Evolutionary conservation across 2,113 vertebrate genomes (phyloP).

Genomic region (Syngnathoides biaculeatus): DNA sequence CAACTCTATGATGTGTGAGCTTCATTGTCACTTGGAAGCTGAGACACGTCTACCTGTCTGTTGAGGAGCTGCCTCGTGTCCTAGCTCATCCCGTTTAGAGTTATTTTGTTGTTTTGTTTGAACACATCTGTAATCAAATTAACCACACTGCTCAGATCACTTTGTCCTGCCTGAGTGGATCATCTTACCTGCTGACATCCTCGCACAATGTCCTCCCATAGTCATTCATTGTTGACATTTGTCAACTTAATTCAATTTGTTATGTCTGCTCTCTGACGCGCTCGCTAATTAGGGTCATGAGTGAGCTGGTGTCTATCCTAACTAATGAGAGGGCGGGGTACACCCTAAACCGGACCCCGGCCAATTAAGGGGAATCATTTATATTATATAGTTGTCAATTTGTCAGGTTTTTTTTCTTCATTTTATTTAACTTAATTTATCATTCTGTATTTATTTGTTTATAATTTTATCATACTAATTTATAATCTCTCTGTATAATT

Average conservation of each 20-base stretch:
- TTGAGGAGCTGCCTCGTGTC: constrained; percentile 8
- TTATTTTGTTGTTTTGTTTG: constrained; percentile 27
- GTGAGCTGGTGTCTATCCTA: no score
- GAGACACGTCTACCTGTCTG: constrained; percentile 16
- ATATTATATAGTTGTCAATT: no score
- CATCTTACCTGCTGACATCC: constrained; percentile 14
- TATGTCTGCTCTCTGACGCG: no score
- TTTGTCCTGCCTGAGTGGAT: constrained; percentile 2
- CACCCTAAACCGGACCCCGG: no score
- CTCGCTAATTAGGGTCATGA: no score
- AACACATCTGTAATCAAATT: constrained; percentile 55
- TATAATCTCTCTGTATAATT: no score
- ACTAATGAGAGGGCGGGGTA: no score
- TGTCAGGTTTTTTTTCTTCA: no score
- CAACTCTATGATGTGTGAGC: constrained; percentile 47
- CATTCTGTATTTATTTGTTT: no score
- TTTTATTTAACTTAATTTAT: no score
- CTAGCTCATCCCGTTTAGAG: constrained; percentile 28
- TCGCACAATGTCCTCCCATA: neutral
- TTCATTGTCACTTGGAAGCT: constrained; percentile 29
- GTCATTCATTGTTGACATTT: neutral
- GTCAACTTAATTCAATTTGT: neutral
- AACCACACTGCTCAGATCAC: neutral
- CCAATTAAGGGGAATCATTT: no score
- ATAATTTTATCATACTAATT: no score